Evolutionary conservation across 2,888 invertebrate species (phyloP).

Genomic region (Ditylenchus weischeri): DNA sequence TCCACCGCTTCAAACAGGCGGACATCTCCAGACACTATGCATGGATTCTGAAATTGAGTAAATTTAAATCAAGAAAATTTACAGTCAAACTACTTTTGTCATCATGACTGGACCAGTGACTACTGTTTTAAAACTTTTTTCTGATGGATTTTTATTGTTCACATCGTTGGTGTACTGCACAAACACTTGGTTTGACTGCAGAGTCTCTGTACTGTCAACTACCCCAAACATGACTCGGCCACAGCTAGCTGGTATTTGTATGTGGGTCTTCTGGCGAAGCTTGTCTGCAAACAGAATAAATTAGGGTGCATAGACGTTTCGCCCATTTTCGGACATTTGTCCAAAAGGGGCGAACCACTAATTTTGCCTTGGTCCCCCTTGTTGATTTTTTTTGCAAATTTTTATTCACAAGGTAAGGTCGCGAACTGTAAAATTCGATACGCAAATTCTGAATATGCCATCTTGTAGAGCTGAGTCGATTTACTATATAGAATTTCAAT

Average conservation of each 20-base stretch:
- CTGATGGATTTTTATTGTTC: background rate
- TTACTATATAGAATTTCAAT: no score
- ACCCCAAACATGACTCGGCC: conserved; percentile 53
- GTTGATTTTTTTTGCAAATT: no score
- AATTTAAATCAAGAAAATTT: no score
- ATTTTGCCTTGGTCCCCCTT: no score
- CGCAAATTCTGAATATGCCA: no score
- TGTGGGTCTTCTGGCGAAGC: conserved; percentile 35
- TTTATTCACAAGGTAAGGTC: no score
- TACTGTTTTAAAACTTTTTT: conserved; percentile 7
- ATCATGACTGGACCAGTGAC: conserved; percentile 12
- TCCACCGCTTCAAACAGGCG: conserved; percentile 48
- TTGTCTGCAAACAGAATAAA: conserved; percentile 19
- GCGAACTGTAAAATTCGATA: no score
- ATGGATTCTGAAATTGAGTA: conserved; percentile 59
- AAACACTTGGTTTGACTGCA: conserved; percentile 52
- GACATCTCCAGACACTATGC: conserved; percentile 61
- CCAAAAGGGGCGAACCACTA: no score
- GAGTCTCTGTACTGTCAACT: conserved; percentile 49
- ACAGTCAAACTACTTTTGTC: background rate
- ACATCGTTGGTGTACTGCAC: conserved; percentile 45
- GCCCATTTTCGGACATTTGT: no score
- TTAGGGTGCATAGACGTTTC: no score
- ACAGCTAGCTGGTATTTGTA: conserved; percentile 24
- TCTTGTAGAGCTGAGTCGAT: no score